phyloP scores from a whole-genome alignment of 2,113 vertebrate genomes.

The Riparia riparia region DNA sequence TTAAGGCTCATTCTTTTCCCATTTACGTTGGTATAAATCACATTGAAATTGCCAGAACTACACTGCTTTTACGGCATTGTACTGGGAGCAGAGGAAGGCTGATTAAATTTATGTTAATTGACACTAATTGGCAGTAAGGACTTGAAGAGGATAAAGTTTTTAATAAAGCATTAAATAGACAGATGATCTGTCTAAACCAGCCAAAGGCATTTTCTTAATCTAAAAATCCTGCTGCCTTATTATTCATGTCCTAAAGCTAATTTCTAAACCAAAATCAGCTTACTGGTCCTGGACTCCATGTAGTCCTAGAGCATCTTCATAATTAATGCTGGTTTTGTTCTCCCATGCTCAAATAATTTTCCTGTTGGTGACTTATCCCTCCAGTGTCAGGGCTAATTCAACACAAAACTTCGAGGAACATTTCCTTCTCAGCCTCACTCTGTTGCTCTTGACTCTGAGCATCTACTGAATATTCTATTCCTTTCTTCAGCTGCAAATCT shows the following conservation, averaged over 20 bases:
- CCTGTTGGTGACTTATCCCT: not conserved
- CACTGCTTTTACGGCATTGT: not conserved
- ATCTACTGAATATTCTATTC: not conserved
- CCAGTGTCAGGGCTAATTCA: not conserved
- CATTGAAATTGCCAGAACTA: not conserved
- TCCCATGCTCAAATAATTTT: not conserved
- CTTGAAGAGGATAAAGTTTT: constrained; percentile 32
- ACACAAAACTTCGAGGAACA: not conserved
- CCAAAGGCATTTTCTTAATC: constrained; percentile 3
- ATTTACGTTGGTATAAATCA: constrained; percentile 27
- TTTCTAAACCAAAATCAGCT: not conserved
- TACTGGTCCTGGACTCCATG: not conserved
- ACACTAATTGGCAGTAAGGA: constrained; percentile 36
- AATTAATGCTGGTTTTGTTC: not conserved
- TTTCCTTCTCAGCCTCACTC: not conserved
- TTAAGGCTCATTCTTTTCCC: constrained; percentile 28
- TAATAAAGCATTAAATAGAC: constrained; percentile 42
- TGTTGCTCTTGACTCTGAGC: not conserved
- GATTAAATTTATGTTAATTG: constrained; percentile 47
- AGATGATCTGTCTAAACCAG: constrained; percentile 15
- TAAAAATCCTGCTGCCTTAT: not conserved
- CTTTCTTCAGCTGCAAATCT: not conserved
- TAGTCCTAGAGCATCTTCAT: not conserved
- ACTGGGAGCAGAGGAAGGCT: not conserved
- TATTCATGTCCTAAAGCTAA: not conserved